A percentile compares a stretch with the other conserved stretches of the same genome.
Evolutionary conservation across 2,113 vertebrate genomes (phyloP).

Genomic region (Phylloscopus trochilus): DNA sequence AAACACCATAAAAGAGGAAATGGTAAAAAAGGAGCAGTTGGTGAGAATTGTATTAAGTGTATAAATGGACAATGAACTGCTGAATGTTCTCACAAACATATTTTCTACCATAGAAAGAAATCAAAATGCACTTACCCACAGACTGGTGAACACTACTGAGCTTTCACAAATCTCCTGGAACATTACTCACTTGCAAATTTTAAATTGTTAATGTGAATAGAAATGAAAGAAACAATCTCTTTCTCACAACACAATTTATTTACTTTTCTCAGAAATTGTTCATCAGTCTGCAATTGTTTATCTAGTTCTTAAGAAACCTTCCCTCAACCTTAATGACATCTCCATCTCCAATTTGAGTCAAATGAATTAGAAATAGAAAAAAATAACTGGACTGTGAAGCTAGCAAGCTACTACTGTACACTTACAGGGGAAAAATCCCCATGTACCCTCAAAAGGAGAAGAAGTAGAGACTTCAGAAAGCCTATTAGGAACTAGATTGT

Average conservation of each 20-base stretch:
- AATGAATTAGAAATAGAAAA: neutral
- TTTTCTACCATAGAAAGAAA: constrained; percentile 33
- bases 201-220: neutral
- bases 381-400: neutral
- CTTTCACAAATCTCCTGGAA: constrained; percentile 16
- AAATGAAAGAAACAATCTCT: constrained; percentile 15
- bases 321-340: neutral
- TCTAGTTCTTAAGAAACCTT: neutral
- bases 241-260: neutral
- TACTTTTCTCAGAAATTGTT: constrained; percentile 12
- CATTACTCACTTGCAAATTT: neutral
- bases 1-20: neutral
- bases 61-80: neutral
- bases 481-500: neutral
- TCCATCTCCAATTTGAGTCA: neutral
- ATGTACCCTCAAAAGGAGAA: neutral
- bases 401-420: neutral
- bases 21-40: neutral
- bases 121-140: constrained; percentile 15
- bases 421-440: neutral
- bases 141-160: constrained; percentile 1
- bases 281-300: neutral
- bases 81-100: neutral
- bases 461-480: neutral
- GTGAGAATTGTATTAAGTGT: neutral